A percentile compares a stretch with the other conserved stretches of the same genome.
phyloP scores from a whole-genome alignment of 2,888 invertebrate species.

The Thereva nobilitata region DNA sequence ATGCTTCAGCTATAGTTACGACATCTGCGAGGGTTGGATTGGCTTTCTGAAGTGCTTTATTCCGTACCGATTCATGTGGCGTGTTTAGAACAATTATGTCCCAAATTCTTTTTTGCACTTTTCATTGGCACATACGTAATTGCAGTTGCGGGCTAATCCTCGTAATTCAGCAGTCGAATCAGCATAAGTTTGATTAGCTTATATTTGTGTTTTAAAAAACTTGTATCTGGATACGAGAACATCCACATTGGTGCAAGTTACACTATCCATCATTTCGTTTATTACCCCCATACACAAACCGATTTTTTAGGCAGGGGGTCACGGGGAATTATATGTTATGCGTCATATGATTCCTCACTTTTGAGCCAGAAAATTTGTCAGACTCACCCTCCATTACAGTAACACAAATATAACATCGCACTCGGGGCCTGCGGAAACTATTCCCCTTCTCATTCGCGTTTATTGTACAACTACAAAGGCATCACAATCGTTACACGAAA shows the following conservation, averaged over 20 bases:
- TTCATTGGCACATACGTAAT: no score
- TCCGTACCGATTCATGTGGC: conserved; percentile 30
- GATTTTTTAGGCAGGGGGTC: no score
- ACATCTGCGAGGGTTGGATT: conserved; percentile 1
- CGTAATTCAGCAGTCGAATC: neutral
- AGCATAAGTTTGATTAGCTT: neutral
- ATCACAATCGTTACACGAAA: neutral
- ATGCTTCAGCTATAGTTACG: neutral
- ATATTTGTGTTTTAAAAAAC: neutral
- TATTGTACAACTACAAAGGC: neutral
- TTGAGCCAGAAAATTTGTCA: no score
- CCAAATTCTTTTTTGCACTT: conserved; percentile 26
- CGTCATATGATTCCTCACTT: no score
- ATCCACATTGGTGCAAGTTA: conserved; percentile 5
- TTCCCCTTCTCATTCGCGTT: conserved; percentile 4
- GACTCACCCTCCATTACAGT: no score
- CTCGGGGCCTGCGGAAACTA: no score
- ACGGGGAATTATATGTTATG: no score
- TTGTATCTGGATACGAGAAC: conserved; percentile 21
- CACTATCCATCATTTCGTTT: no score
- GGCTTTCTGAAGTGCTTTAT: neutral
- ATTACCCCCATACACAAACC: no score
- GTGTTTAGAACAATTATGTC: conserved; percentile 35
- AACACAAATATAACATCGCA: no score
- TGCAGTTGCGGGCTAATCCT: conserved; percentile 59